These are phyloP conservation scores for Xylocopa sonorina DNA, from an alignment of 1,140 invertebrate species.

Conservation along the genomic window DNA sequence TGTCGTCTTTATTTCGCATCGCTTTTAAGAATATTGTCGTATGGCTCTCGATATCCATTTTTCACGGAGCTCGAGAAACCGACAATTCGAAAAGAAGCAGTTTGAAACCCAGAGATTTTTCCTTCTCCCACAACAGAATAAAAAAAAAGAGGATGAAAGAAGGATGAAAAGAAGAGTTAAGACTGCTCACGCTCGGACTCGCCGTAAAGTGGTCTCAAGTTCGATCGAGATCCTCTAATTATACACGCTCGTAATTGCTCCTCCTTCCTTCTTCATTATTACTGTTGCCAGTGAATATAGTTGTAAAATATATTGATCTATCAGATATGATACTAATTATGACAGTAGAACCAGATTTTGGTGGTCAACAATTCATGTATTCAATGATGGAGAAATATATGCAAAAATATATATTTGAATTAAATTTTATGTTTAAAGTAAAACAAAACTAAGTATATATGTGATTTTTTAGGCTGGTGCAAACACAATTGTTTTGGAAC, in stretches of 20 bases:
- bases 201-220: constrained; percentile 41
- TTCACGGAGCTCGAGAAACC: not conserved
- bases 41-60: no score
- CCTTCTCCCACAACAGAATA: no score
- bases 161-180: not conserved
- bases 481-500: constrained; percentile 99
- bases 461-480: constrained; percentile 93
- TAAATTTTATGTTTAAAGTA: constrained; percentile 27
- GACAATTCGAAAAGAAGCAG: no score
- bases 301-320: constrained; percentile 91
- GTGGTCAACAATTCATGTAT: constrained; percentile 98
- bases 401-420: constrained; percentile 87
- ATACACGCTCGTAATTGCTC: constrained; percentile 13
- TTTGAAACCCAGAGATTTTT: no score
- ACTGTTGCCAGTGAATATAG: constrained; percentile 86
- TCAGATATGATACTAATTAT: constrained; percentile 97
- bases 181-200: constrained; percentile 34
- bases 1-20: no score
- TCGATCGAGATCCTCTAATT: constrained; percentile 26
- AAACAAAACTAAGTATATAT: constrained; percentile 29
- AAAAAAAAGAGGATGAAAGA: no score
- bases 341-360: constrained; percentile 99
- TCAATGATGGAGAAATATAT: constrained; percentile 97
- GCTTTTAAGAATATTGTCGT: no score
- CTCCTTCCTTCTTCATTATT: not conserved